Base-by-base conservation (phyloP, 2,113 vertebrate species). In the Melanerpes aurifrons region DNA sequence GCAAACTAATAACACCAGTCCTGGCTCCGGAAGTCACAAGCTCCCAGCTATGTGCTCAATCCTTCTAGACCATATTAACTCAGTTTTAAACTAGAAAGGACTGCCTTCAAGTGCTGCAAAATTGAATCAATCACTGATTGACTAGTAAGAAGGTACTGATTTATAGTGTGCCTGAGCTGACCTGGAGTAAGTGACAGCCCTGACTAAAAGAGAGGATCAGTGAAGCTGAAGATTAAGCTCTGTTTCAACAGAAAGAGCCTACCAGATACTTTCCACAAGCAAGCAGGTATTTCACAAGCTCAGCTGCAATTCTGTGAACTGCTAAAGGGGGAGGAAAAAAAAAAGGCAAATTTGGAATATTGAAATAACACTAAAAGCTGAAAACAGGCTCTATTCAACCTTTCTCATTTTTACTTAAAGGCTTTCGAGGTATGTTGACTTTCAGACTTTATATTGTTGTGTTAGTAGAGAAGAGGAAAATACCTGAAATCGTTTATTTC, bases 211-310 rank as follows among this genome's bases (percentile, higher is more conserved):
- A 92, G 56, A 91, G 90, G 80, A 94, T 92, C 94, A 94, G 64
- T 24, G 90, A 82, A 97, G 86, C 43, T 92, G 77, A 96, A 97
- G 95, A 96, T 96, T 82, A 97, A 97, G 82, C 79, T 48, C 48
- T 50, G 54, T 85, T 96, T 80, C 63, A 70, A 81, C 1, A 90
- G 82, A 86, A 89, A 37, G 37, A 94, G 69, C 62, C 71, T 50
- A 82, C 40, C 50, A 62, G 32, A 82, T 70, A 71, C 40, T 70
- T 93, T 77, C 73, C 78, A 95, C 82, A 67, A 93, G 75, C 0
- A 2, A 92, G 68, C 3, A 91, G 67, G 5, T 53, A 56, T 76
- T 91, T 83, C 24, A 79, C 79, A 95, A 93, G 54, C n/a, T 82
- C 28, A 54, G 48, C 82, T 92, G 61, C 58, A 77, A 82, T 78